Evolutionary conservation across 1,140 invertebrate genomes (phyloP), one percentile per base, ranked within the genome.

Genomic region (Colletes gigas): DNA sequence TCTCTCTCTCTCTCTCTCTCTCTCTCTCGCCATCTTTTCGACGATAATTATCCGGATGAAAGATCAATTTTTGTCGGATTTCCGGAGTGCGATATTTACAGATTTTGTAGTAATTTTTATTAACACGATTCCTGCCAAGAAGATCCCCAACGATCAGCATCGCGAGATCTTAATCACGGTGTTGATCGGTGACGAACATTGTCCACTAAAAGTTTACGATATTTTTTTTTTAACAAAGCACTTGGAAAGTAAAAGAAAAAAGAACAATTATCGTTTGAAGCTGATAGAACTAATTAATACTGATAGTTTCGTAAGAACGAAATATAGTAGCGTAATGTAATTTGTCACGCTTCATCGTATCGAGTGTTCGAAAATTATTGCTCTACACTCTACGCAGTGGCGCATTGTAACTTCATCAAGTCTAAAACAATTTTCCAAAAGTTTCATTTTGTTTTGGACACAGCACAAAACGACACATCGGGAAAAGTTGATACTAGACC

Each of bases 31-130:
- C 14, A 41, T 50, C 41, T n/a, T 30, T 60, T 50, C 50, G 30
- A 60, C 50, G 7, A 59, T 63, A 72, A 78, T 78, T 60, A 66
- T 83, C 44, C 15, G 30, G 15, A 69, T 60, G 54, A 30, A 62
- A 80, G 52, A 52, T 72, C 41, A 44, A 44, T 15, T 65, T 72
- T n/a, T 60, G 10, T 10, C 15, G 17, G 39, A 7, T 70, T 78
- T 67, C 21, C 19, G 30, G 44, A 52, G 15, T 52, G 44, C 6
- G n/a, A 41, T 77, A 70, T 77, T 69, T 77, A 77, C 75, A 77
- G 14, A 50, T 77, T 60, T 39, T 44, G 62, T 4, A 76, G 19
- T 19, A 67, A 66, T 66, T 44, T 8, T 44, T 66, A 67, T 47
- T 44, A 21, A 21, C 41, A 67, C 65, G 44, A 17, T 41, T 41